Evolutionary conservation across 1,140 invertebrate genomes (phyloP), one percentile per base, ranked within the genome.

Genomic region (Ridgeia piscesae): DNA sequence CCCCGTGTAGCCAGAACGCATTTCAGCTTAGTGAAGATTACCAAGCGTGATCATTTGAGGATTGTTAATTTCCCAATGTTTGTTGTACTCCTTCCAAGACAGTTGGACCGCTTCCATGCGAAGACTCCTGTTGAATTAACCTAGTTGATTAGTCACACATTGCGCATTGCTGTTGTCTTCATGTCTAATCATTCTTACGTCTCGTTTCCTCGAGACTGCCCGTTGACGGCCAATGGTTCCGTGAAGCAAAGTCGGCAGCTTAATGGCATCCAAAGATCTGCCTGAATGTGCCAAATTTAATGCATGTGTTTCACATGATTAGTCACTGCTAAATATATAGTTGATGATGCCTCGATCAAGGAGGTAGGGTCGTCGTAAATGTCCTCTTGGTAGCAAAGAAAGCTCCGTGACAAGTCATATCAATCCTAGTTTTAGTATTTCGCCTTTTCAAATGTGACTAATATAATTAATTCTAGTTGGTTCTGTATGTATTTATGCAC

Each of bases 101-200:
- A 90, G 35, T 35, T 90, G 89, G 35, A 34, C 89, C 14, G 34
- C 89, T 90, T 90, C 34, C 35, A 35, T 42, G 34, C 89, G 58
- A 77, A 21, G 58, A 31, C 27, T 77, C 58, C 58, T 77, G 58
- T 77, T 77, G 58, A 77, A 77, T 77, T 77, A 77, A 77, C 58
- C 58, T 77, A 77, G 58, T 77, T 77, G 58, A 77, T 90, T 90
- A 90, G 89, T 90, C 89, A 90, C 35, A 42, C 27, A 35, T 35
- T 90, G 35, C 27, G 35, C 89, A 90, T 90, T 90, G 89, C 35
- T 90, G 89, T 90, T 90, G 89, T 90, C 89, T 90, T 90, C 89
- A 90, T 90, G 89, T 90, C 89, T 90, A 90, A 90, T 90, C 89
- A 90, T 90, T 35, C 35, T 35, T 90, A 90, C 35, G 89, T 90